Percentiles rank a stretch among this genome's conserved stretches.
Evolutionary conservation across 2,888 invertebrate species (phyloP).

Genomic region (Yponomeuta sedellus): DNA sequence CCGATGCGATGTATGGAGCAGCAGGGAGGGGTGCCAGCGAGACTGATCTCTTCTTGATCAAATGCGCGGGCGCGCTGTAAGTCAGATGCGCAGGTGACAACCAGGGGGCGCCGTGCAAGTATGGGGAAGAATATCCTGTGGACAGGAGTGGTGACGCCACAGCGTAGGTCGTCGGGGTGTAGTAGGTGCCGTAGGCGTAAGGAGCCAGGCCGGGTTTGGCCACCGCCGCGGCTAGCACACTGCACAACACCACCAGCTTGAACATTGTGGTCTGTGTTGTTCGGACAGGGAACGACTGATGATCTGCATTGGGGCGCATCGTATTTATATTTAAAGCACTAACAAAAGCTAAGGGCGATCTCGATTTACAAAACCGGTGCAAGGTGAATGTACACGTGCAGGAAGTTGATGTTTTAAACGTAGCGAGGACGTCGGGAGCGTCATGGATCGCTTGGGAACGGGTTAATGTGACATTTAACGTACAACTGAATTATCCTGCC

Average conservation of each 20-base stretch:
- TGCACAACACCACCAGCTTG: constrained; percentile 77
- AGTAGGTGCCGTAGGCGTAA: constrained; percentile 22
- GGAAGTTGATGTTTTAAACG: constrained; percentile 41
- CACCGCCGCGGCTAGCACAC: constrained; percentile 71
- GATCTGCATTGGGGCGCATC: constrained; percentile 30
- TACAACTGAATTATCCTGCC: too few species aligned
- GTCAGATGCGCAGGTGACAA: constrained; percentile 22
- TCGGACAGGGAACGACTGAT: constrained; percentile 55
- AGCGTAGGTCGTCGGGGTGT: constrained; percentile 30
- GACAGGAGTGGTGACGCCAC: neutral
- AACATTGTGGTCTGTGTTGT: constrained; percentile 69
- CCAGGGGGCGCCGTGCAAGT: neutral
- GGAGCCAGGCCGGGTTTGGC: constrained; percentile 35
- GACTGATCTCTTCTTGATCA: constrained; percentile 50
- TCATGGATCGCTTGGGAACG: neutral
- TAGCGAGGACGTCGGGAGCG: constrained; percentile 46
- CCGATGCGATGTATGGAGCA: constrained; percentile 35
- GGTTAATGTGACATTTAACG: constrained; percentile 1
- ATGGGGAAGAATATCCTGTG: neutral
- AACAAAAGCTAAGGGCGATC: constrained; percentile 53
- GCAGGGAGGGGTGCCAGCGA: constrained; percentile 23
- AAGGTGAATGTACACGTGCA: constrained; percentile 30
- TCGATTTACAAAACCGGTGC: constrained; percentile 60
- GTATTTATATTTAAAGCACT: constrained; percentile 60
- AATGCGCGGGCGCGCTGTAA: constrained; percentile 36